These are phyloP conservation scores for Rhynchomys soricoides DNA, from an alignment of 2,113 vertebrate species.

Conservation along the genomic window DNA sequence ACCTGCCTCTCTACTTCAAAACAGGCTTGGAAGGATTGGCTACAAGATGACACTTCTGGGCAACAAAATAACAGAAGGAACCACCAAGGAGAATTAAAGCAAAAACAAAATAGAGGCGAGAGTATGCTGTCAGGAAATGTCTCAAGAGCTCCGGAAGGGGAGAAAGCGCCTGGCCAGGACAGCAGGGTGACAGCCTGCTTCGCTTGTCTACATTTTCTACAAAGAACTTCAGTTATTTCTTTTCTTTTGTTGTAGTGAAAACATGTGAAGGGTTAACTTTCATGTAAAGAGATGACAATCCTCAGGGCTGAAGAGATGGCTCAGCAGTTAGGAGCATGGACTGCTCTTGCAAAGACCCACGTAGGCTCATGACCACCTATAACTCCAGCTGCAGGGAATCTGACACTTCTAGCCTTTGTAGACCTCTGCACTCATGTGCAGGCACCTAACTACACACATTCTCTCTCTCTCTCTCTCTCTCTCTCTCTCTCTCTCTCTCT, in stretches of 20 bases:
- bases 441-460: neutral
- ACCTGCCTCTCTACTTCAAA: neutral
- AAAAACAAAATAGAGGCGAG: fast-evolving
- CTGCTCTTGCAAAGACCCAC: neutral
- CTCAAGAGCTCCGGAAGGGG: fast-evolving
- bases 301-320: no score
- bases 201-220: neutral
- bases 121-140: fast-evolving
- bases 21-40: neutral
- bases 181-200: neutral
- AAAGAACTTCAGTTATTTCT: neutral
- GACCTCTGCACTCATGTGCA: neutral
- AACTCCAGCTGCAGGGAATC: neutral
- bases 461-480: no score
- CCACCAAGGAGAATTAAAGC: neutral
- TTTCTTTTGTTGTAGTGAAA: neutral
- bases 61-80: neutral
- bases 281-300: neutral
- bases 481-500: no score
- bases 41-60: fast-evolving
- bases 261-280: neutral
- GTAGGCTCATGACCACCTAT: neutral
- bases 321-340: neutral
- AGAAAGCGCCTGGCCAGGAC: no score
- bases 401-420: neutral